Conservation (phyloP, 2,888 invertebrate genomes). For the Drosophila atroscutellata region DNA sequence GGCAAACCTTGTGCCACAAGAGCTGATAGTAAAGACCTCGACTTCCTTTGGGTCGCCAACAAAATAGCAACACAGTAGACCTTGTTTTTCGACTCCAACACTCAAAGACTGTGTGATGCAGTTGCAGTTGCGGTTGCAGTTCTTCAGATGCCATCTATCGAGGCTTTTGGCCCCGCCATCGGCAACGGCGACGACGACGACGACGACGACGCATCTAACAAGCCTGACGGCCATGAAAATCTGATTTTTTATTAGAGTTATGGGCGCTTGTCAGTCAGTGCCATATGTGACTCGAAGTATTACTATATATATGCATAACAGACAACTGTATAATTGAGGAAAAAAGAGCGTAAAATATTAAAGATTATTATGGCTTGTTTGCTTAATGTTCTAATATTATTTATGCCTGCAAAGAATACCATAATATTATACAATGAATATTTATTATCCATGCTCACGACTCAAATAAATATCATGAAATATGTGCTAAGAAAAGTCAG, state of each 20-base stretch:
- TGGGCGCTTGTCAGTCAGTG: conserved; percentile 57
- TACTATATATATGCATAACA: neutral
- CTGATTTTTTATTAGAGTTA: conserved; percentile 46
- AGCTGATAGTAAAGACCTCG: conserved; percentile 68
- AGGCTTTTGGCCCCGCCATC: conserved; percentile 40
- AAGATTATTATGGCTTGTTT: neutral
- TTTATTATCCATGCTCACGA: neutral
- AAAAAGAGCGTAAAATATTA: neutral
- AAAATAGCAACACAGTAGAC: conserved; percentile 38
- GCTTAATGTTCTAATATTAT: neutral
- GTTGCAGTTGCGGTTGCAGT: conserved; percentile 16
- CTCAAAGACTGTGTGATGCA: conserved; percentile 4
- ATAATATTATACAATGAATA: neutral
- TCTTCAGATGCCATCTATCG: conserved; percentile 48
- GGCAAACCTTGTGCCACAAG: conserved; percentile 71
- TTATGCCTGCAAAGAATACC: neutral
- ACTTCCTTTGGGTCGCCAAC: conserved; percentile 79
- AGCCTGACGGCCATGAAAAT: conserved; percentile 67
- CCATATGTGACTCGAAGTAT: conserved; percentile 26
- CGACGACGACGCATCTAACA: conserved; percentile 55
- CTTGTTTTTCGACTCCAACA: conserved; percentile 38
- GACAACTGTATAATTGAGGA: neutral
- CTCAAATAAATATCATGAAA: neutral
- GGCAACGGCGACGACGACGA: conserved; percentile 20
- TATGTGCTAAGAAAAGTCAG: neutral